Base-by-base conservation (phyloP, 92 coral and sea anemone genomes). In the Muricea muricata region DNA sequence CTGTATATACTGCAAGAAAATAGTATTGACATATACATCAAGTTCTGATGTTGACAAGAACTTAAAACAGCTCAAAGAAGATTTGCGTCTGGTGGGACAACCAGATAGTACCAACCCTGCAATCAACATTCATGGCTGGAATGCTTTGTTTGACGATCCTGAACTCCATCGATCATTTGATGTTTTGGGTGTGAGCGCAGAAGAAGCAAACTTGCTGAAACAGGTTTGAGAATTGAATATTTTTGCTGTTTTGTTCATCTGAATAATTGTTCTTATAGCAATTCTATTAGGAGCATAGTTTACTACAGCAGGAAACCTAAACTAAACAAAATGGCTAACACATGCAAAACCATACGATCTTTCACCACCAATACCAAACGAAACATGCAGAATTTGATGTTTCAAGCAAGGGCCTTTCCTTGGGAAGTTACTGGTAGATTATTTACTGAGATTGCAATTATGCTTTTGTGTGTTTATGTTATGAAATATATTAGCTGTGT, bases 171-270 rank as follows among this genome's bases (percentile, higher is more conserved):
- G 94, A 47, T 93, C 99, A 13, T 97, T 97, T 85, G 99, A 97
- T 80, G 98, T 97, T 33, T 94, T 97, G 89, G 98, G 99, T 35
- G 98, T 94, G 13, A 92, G 99, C 78, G 94, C 99, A 10, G 99
- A 97, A 0, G 98, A 93, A 73, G 99, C 99, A 18, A 90, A 96
- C 78, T 86, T 93, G 73, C 87, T 96, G 35, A 96, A 96, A 76
- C 99, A 96, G 97, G 98, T 94, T 37, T 67, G 60, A 9, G 20
- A 42, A 42, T 42, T 14, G 1, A 11, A 48, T 2, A n/a, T n/a
- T n/a, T n/a, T n/a, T n/a, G n/a, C n/a, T n/a, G n/a, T n/a, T n/a
- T n/a, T n/a, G n/a, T n/a, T n/a, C n/a, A n/a, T n/a, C n/a, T n/a
- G n/a, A n/a, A n/a, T n/a, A n/a, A n/a, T n/a, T n/a, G n/a, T n/a